Conservation (phyloP, 2,888 invertebrate genomes). For the Dynastes maya region DNA sequence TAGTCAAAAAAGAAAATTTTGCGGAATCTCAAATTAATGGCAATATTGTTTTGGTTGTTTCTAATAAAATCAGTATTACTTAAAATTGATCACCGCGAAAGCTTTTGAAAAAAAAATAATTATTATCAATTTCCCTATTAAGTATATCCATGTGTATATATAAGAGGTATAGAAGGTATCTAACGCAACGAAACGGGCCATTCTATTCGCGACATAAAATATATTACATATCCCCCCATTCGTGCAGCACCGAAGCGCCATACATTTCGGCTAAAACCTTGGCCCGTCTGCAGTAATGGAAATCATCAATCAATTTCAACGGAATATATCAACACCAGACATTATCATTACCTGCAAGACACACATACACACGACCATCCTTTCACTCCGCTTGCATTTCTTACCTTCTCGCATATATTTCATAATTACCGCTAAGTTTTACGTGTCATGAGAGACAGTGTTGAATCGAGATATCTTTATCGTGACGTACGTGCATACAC, state of each 20-base stretch:
- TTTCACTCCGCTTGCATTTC: conserved; percentile 29
- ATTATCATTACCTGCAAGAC: conserved; percentile 57
- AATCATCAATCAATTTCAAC: conserved; percentile 62
- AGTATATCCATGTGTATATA: background rate
- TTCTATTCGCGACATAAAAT: conserved; percentile 52
- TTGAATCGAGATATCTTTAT: background rate
- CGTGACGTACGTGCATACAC: background rate
- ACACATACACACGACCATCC: conserved; percentile 17
- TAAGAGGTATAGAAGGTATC: background rate
- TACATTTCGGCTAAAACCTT: conserved; percentile 59
- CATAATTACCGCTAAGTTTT: conserved; percentile 35
- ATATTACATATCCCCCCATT: conserved; percentile 58
- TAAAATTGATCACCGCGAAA: too few species aligned
- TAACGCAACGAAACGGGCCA: conserved; percentile 19
- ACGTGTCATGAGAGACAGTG: background rate
- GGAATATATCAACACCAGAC: conserved; percentile 60
- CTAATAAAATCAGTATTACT: too few species aligned
- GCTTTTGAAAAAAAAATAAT: too few species aligned
- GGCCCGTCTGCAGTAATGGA: conserved; percentile 59
- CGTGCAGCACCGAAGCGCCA: conserved; percentile 49
- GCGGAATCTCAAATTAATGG: too few species aligned
- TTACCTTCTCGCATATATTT: conserved; percentile 47
- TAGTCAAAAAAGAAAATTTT: too few species aligned
- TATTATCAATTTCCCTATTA: too few species aligned
- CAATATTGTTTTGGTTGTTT: too few species aligned